A percentile compares a stretch with the other conserved stretches of the same genome.
phyloP scores from a whole-genome alignment of 92 coral and sea anemone species.

The Epizoanthus illoricatus region DNA sequence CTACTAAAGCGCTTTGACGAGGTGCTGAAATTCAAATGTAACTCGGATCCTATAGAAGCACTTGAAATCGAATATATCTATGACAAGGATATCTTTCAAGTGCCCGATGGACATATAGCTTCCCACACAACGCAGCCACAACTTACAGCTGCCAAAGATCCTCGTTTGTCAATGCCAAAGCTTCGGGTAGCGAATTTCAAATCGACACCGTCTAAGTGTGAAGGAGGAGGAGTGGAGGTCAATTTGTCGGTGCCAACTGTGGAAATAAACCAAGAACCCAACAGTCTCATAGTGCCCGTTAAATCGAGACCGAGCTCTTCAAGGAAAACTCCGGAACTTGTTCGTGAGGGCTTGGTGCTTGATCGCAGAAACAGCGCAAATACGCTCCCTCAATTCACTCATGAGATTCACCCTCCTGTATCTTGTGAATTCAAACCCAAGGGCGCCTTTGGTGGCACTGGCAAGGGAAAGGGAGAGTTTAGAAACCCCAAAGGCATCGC shows the following conservation, averaged over 20 bases:
- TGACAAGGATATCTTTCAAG: conserved; percentile 20
- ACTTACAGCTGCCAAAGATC: background rate
- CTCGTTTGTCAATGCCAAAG: background rate
- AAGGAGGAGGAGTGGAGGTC: background rate
- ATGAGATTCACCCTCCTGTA: conserved; percentile 17
- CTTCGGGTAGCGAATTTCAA: conserved; percentile 8
- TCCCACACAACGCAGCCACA: conserved; percentile 5
- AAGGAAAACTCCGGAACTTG: conserved; percentile 2
- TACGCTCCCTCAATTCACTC: background rate
- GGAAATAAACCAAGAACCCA: background rate
- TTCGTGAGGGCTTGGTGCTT: conserved; percentile 21
- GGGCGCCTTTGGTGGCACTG: conserved; percentile 38
- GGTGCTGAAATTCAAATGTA: conserved; percentile 13
- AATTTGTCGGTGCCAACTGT: conserved; percentile 15
- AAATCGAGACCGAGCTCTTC: background rate
- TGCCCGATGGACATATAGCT: conserved; percentile 6
- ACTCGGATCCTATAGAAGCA: conserved; percentile 7
- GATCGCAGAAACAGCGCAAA: conserved; percentile 7
- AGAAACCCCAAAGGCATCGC: conserved; percentile 34
- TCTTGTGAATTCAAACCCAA: conserved; percentile 28
- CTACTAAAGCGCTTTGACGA: conserved; percentile 30
- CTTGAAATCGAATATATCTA: conserved; percentile 28
- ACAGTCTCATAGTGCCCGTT: too few species aligned
- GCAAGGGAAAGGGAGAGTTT: conserved; percentile 30
- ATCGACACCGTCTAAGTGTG: background rate